These are phyloP conservation scores for Atractosteus spatula DNA, from an alignment of 2,113 vertebrate genomes.

Conservation along the genomic window DNA sequence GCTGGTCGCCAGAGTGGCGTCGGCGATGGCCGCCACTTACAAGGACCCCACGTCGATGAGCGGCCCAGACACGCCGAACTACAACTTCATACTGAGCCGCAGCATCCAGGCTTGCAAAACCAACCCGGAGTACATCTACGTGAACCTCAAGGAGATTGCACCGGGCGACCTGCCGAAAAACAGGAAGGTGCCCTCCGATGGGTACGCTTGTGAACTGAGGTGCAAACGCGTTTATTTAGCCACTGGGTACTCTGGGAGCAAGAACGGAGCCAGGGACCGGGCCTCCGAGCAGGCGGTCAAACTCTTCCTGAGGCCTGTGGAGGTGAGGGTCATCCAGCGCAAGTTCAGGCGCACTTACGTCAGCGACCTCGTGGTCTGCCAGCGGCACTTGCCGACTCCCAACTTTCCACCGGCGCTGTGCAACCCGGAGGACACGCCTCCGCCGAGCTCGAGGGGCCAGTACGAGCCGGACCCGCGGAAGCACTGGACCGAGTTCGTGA, in stretches of 20 bases:
- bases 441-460: slow-evolving; percentile 63
- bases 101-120: slow-evolving; percentile 95
- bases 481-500: slow-evolving; percentile 89
- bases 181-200: slow-evolving; percentile 81
- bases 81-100: slow-evolving; percentile 86
- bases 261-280: slow-evolving; percentile 86
- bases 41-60: slow-evolving; percentile 69
- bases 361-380: slow-evolving; percentile 85
- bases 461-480: slow-evolving; percentile 65
- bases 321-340: slow-evolving; percentile 76
- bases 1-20: slow-evolving; percentile 76
- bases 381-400: slow-evolving; percentile 63
- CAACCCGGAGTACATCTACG: slow-evolving; percentile 93
- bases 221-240: slow-evolving; percentile 88
- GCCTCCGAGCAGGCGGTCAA: slow-evolving; percentile 86
- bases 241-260: slow-evolving; percentile 92
- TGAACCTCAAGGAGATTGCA: slow-evolving; percentile 86
- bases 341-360: slow-evolving; percentile 74
- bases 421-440: slow-evolving; percentile 74
- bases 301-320: slow-evolving; percentile 82
- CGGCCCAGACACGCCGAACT: slow-evolving; percentile 80
- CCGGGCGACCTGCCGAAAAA: slow-evolving; percentile 84
- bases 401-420: slow-evolving; percentile 84
- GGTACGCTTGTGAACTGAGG: slow-evolving; percentile 91
- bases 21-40: slow-evolving; percentile 73